phyloP scores from a whole-genome alignment of 2,113 vertebrate genomes.

The Charina bottae region DNA sequence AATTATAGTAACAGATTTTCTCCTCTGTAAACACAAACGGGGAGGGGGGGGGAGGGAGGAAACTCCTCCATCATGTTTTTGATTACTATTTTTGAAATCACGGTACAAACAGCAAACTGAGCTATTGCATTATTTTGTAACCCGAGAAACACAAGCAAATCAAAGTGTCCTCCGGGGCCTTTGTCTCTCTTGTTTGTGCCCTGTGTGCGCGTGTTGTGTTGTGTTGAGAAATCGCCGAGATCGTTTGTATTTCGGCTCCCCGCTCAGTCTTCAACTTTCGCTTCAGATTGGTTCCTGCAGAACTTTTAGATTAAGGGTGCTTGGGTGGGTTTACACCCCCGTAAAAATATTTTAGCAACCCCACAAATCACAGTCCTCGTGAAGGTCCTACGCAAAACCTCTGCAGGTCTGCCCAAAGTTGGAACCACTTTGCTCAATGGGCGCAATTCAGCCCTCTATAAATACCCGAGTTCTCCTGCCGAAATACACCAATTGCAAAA shows the following conservation, averaged over 20 bases:
- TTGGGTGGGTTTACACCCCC: neutral
- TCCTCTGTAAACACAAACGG: neutral
- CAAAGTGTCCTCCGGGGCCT: neutral
- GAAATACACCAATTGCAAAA: neutral
- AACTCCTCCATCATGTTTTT: conserved; percentile 26
- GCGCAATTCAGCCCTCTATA: neutral
- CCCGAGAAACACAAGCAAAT: conserved; percentile 40
- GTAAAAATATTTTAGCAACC: neutral
- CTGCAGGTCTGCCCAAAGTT: neutral
- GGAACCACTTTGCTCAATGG: neutral
- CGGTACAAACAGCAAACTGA: conserved; percentile 30
- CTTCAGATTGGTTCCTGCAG: neutral
- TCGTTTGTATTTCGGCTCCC: neutral
- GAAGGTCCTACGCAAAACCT: neutral
- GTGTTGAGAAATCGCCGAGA: neutral
- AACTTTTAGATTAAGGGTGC: neutral
- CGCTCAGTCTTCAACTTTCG: neutral
- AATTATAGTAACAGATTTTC: neutral
- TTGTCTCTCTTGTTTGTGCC: neutral
- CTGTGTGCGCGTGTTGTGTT: neutral
- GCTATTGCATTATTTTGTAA: conserved; percentile 37
- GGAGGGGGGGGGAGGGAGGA: neutral
- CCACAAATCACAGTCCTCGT: neutral
- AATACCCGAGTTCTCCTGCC: neutral
- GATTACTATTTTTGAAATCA: conserved; percentile 33